Conservation (phyloP, 30 jellyfish, hydroid and myxozoan genomes). For the Sanderia malayensis region DNA sequence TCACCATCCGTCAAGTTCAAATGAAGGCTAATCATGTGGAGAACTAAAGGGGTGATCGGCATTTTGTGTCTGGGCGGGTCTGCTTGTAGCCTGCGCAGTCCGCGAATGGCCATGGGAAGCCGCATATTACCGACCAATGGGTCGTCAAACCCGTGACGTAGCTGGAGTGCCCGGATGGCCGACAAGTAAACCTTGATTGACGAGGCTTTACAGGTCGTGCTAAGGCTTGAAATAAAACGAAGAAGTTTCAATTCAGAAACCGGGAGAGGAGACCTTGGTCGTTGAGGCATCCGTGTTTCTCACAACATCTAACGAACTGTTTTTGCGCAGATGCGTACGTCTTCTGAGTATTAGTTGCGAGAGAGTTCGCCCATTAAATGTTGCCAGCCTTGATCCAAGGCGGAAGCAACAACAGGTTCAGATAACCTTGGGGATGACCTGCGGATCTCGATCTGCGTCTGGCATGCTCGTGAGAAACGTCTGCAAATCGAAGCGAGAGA, state of each 20-base stretch:
- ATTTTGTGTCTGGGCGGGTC: background rate
- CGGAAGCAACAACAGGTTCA: background rate
- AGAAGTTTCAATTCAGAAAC: background rate
- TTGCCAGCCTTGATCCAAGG: background rate
- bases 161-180: conserved; percentile 22
- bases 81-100: background rate
- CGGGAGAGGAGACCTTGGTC: conserved; percentile 6
- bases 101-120: conserved; percentile 9
- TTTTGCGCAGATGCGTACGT: conserved; percentile 22
- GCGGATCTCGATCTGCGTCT: background rate
- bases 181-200: conserved; percentile 36
- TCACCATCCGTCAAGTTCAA: background rate
- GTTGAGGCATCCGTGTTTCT: background rate
- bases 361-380: background rate
- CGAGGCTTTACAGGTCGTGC: conserved; percentile 6
- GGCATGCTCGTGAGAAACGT: background rate
- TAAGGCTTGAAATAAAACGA: conserved; percentile 14
- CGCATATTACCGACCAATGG: conserved; percentile 11
- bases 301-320: conserved; percentile 11
- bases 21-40: background rate
- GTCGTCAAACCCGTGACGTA: conserved; percentile 13
- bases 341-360: conserved; percentile 7
- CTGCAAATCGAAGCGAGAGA: conserved; percentile 20
- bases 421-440: background rate
- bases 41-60: conserved; percentile 18